These are phyloP conservation scores for Drosophila biarmipes DNA, from an alignment of 1,140 invertebrate species.

Conservation along the genomic window DNA sequence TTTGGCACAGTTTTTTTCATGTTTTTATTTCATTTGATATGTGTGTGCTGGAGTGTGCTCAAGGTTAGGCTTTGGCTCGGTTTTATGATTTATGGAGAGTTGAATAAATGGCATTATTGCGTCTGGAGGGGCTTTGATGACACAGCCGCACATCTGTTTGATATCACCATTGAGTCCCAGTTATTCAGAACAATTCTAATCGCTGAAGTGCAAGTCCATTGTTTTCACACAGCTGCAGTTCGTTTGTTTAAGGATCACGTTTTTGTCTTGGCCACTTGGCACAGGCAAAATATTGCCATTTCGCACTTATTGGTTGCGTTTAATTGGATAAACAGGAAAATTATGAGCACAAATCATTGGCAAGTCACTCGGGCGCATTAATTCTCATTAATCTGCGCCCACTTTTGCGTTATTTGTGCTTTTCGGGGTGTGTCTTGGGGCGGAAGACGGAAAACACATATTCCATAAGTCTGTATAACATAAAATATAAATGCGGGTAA, in stretches of 20 bases:
- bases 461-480: conserved; percentile 30
- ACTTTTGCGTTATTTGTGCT: neutral
- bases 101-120: conserved; percentile 28
- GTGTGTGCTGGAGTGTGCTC: conserved; percentile 19
- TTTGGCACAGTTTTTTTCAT: conserved; percentile 30
- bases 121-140: conserved; percentile 26
- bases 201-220: conserved; percentile 20
- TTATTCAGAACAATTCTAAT: conserved; percentile 14
- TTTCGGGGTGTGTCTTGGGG: conserved; percentile 24
- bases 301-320: neutral
- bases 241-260: conserved; percentile 15
- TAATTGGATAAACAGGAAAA: conserved; percentile 39
- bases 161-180: neutral
- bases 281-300: neutral
- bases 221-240: conserved; percentile 9
- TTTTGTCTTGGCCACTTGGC: conserved; percentile 2
- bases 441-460: conserved; percentile 34
- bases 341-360: conserved; percentile 35
- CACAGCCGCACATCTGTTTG: conserved; percentile 20
- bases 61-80: conserved; percentile 59
- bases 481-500: conserved; percentile 64
- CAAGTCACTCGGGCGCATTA: conserved; percentile 22
- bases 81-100: conserved; percentile 40
- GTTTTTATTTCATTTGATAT: neutral
- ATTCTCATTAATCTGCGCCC: conserved; percentile 45